A percentile compares a stretch with the other conserved stretches of the same genome.
phyloP scores from a whole-genome alignment of 92 coral and sea anemone genomes.

The Epizoanthus stellaris region DNA sequence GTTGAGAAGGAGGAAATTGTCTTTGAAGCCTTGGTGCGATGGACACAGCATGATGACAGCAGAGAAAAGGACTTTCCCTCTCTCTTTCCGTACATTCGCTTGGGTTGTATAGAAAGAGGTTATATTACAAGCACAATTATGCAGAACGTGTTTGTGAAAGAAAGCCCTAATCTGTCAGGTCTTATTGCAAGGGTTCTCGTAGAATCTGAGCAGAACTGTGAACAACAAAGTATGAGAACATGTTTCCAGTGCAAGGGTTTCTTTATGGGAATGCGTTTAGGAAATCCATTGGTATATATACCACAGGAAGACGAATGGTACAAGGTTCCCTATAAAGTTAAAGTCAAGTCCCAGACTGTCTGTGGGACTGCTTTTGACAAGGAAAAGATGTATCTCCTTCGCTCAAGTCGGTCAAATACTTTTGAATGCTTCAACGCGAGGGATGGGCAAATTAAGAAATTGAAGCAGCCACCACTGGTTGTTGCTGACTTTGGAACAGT shows the following conservation, averaged over 20 bases:
- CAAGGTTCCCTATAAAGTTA: neutral
- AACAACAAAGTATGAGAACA: neutral
- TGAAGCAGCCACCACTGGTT: neutral
- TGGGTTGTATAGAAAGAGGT: neutral
- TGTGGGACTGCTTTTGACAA: no score
- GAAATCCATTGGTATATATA: neutral
- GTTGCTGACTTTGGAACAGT: conserved; percentile 6
- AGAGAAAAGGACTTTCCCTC: neutral
- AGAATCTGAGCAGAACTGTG: neutral
- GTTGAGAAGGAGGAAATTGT: conserved; percentile 3
- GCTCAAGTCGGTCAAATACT: neutral
- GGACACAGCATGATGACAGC: neutral
- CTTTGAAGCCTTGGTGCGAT: conserved; percentile 7
- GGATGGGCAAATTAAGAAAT: neutral
- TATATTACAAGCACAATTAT: neutral
- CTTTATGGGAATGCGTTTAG: neutral
- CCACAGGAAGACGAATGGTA: conserved; percentile 4
- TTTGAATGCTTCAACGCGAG: conserved; percentile 7
- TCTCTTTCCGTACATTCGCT: neutral
- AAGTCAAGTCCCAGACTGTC: neutral
- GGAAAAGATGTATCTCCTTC: neutral
- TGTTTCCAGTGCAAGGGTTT: neutral
- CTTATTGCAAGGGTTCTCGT: neutral
- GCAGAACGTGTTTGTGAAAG: neutral
- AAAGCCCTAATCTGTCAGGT: neutral